phyloP scores from a whole-genome alignment of 2,797 vertebrate genomes.

The Sternotherus odoratus region DNA sequence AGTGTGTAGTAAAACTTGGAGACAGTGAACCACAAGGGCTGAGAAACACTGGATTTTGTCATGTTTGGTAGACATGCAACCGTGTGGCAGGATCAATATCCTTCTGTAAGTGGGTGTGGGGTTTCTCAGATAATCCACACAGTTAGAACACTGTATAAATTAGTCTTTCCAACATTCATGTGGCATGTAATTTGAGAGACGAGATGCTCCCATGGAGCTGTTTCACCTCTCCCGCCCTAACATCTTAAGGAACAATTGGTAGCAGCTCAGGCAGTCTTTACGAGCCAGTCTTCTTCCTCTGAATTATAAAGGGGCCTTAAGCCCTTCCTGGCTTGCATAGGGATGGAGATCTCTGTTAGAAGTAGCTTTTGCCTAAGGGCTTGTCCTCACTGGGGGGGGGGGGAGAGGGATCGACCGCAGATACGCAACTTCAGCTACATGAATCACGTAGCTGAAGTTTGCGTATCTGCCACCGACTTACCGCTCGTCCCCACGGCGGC shows the following conservation, averaged over 20 bases:
- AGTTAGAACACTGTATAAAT: not conserved
- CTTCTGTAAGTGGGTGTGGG: not conserved
- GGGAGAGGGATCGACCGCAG: too few relatives aligned
- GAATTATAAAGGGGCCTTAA: not conserved
- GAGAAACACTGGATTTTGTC: not conserved
- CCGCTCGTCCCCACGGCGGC: too few relatives aligned
- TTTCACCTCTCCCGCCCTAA: not conserved
- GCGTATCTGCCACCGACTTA: too few relatives aligned
- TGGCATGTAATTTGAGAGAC: not conserved
- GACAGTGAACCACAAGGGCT: fast-evolving
- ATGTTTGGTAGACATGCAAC: not conserved
- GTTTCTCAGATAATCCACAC: fast-evolving
- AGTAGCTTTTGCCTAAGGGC: not conserved
- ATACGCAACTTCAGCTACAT: too few relatives aligned
- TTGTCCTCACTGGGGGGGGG: too few relatives aligned
- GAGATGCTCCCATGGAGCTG: not conserved
- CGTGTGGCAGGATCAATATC: not conserved
- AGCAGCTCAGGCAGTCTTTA: not conserved
- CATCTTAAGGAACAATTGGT: not conserved
- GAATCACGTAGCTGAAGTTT: too few relatives aligned
- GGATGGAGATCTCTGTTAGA: not conserved
- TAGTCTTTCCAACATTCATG: not conserved
- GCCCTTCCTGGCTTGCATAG: not conserved
- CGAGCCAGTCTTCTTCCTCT: not conserved
- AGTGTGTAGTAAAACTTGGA: not conserved